Evolutionary conservation across 1,140 invertebrate genomes (phyloP).

Genomic region (Drosophila willistoni): DNA sequence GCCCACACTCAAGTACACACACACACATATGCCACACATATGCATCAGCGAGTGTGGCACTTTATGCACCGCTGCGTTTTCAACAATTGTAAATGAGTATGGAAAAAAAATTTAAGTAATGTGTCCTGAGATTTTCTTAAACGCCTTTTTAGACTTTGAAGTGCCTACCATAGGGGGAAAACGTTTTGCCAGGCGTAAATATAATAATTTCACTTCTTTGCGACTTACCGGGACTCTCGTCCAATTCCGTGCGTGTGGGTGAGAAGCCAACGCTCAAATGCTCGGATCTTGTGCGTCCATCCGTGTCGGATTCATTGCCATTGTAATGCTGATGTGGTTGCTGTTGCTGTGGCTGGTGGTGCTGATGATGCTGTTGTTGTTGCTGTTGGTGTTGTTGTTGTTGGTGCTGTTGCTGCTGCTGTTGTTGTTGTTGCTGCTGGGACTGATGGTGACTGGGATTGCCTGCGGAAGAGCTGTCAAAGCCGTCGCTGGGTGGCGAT

Average conservation of each 20-base stretch:
- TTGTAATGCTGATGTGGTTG: conserved; percentile 73
- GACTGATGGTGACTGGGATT: conserved; percentile 58
- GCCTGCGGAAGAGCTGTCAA: conserved; percentile 67
- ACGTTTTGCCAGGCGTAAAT: conserved; percentile 36
- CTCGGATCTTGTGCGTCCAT: conserved; percentile 80
- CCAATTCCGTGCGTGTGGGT: conserved; percentile 79
- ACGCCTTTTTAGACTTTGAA: conserved; percentile 40
- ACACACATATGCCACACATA: conserved; percentile 24
- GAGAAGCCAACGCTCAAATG: conserved; percentile 80
- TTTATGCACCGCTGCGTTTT: conserved; percentile 69
- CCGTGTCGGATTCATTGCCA: conserved; percentile 82
- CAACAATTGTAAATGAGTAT: conserved; percentile 62
- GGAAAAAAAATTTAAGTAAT: conserved; percentile 31
- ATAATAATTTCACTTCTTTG: conserved; percentile 45
- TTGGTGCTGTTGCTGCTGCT: conserved; percentile 43
- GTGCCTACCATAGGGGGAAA: conserved; percentile 24
- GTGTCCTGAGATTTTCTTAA: conserved; percentile 49
- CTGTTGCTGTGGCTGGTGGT: conserved; percentile 39
- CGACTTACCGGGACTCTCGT: conserved; percentile 82
- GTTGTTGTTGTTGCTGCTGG: conserved; percentile 58
- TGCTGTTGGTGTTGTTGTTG: conserved; percentile 44
- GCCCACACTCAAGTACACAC: conserved; percentile 27
- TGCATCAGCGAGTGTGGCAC: conserved; percentile 71
- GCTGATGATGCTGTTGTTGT: conserved; percentile 43
- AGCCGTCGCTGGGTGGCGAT: conserved; percentile 81